These are phyloP conservation scores for Penaeus chinensis DNA, from an alignment of 1,140 invertebrate genomes.

Conservation along the genomic window DNA sequence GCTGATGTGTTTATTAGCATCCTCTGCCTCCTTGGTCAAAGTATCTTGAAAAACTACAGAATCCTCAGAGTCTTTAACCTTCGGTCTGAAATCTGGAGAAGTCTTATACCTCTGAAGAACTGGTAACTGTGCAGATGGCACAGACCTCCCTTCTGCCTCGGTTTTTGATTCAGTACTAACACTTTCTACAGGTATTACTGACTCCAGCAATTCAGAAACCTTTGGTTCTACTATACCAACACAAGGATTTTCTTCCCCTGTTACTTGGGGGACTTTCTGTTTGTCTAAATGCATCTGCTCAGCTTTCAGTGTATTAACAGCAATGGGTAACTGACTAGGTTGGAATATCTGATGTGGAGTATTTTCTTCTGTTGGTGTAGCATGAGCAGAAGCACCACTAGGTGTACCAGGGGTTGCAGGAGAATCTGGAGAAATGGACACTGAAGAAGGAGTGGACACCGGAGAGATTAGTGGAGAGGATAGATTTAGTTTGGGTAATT, in stretches of 20 bases:
- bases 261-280: slow-evolving; percentile 18
- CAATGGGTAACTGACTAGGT: slow-evolving; percentile 29
- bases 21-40: slow-evolving; percentile 29
- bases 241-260: background rate
- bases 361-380: slow-evolving; percentile 45
- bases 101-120: slow-evolving; percentile 48
- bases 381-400: slow-evolving; percentile 33
- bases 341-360: background rate
- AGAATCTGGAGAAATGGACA: slow-evolving; percentile 55
- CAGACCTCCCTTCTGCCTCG: slow-evolving; percentile 16
- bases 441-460: slow-evolving; percentile 46
- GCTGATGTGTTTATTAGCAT: background rate
- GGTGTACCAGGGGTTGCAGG: slow-evolving; percentile 47
- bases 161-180: slow-evolving; percentile 2
- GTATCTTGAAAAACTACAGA: slow-evolving; percentile 30
- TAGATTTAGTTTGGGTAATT: slow-evolving; percentile 49
- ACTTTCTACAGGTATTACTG: background rate
- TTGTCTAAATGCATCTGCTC: slow-evolving; percentile 15
- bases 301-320: slow-evolving; percentile 4
- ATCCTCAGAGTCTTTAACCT: slow-evolving; percentile 27
- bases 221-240: slow-evolving; percentile 1
- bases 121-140: slow-evolving; percentile 19
- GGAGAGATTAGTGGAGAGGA: slow-evolving; percentile 43
- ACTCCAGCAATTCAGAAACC: background rate
- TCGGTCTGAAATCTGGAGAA: slow-evolving; percentile 46